Evolutionary conservation across 2,113 vertebrate genomes (phyloP), one percentile per base, ranked within the genome.

Genomic region (Tylochromis polylepis): DNA sequence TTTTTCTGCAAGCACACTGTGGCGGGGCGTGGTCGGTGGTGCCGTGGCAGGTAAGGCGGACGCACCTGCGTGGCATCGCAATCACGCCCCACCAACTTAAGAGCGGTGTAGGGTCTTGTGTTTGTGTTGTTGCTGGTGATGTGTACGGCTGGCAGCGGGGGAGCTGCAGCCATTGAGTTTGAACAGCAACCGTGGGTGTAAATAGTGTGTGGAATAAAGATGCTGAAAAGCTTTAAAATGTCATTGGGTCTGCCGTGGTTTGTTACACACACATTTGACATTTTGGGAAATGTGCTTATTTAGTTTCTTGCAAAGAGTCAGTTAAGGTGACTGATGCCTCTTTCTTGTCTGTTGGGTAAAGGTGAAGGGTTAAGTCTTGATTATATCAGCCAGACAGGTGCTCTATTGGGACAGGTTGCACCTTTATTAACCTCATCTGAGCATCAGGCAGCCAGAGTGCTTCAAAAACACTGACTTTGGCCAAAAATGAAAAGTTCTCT

Each of bases 271-370:
- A 51, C 18, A 12, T 0, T 14, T 53, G 72, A 0, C 72, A 77
- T 77, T 77, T 34, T 53, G 72, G 72, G 72, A 77, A 77, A 77
- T 31, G 43, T 77, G 4, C 70, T 77, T 77, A 77, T 77, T 77
- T 31, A 77, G 10, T 77, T 77, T 77, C 11, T 77, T 51, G 70
- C 70, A 43, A 77, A 31, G 27, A 53, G 46, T n/a, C 27, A 12
- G 24, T 31, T 51, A 51, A 75, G 43, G 24, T 46, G 24, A 49
- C 16, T 3, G 2, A 2, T 49, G 24, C 41, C 22, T 7, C 67
- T 75, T 15, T 49, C 24, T 49, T 41, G 15, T 11, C 24, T 49
- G 9, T 49, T 75, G 15, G 67, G 41, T 29, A 27, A 75, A 49
- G 22, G 24, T 49, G 24, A 75, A 20, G 70, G 24, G 24, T 75